phyloP scores from a whole-genome alignment of 2,888 invertebrate genomes.

The Thera britannica region DNA sequence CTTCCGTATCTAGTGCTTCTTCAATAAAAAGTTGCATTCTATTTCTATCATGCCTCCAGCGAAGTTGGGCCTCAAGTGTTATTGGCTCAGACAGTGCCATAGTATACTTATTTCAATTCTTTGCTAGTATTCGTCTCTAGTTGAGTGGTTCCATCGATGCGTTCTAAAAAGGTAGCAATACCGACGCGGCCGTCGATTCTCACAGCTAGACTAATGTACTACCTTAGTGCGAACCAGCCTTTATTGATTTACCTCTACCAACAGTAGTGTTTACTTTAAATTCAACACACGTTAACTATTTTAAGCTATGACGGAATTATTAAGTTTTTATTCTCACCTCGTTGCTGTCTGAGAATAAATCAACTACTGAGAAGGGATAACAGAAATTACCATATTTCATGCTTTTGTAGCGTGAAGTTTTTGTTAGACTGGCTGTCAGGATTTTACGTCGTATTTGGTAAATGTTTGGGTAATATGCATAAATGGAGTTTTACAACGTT shows the following conservation, averaged over 20 bases:
- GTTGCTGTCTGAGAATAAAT: slow-evolving; percentile 30
- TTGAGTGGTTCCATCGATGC: no score
- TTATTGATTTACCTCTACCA: slow-evolving; percentile 11
- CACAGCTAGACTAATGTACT: not conserved
- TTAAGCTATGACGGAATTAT: slow-evolving; percentile 56
- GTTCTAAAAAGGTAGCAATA: no score
- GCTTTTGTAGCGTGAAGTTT: slow-evolving; percentile 33
- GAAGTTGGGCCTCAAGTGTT: no score
- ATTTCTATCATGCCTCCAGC: no score
- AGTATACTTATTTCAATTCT: no score
- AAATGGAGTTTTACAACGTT: slow-evolving; percentile 11
- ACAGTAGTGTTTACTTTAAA: slow-evolving; percentile 49
- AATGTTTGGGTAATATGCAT: slow-evolving; percentile 5
- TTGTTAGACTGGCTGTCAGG: slow-evolving; percentile 16
- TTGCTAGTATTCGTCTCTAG: no score
- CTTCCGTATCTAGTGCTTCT: no score
- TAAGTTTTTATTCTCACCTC: slow-evolving; percentile 51
- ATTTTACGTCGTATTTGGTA: slow-evolving; percentile 15
- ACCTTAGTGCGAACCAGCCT: not conserved
- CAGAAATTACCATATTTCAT: slow-evolving; percentile 41
- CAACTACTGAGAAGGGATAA: slow-evolving; percentile 27
- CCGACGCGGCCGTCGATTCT: not conserved
- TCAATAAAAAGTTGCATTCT: no score
- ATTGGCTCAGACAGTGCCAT: no score
- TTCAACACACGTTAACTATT: slow-evolving; percentile 56